phyloP scores from a whole-genome alignment of 2,113 vertebrate species.

The Channa argus region DNA sequence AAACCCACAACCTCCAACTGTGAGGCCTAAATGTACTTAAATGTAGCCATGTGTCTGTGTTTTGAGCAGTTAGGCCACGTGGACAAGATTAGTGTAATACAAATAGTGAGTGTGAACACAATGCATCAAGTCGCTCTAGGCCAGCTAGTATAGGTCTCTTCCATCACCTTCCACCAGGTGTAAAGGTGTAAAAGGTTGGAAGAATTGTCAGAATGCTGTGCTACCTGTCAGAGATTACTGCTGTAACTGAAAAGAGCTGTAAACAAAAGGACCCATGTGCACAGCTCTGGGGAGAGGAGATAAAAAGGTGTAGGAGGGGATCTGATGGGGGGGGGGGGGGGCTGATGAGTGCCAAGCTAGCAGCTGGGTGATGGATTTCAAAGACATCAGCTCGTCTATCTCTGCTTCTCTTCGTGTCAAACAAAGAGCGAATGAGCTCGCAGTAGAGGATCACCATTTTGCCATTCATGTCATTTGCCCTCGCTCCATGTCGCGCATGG shows the following conservation, averaged over 20 bases:
- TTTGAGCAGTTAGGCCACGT: too few relatives aligned
- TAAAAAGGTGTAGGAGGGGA: slow-evolving; percentile 59
- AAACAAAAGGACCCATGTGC: slow-evolving; percentile 69
- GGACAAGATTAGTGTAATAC: too few relatives aligned
- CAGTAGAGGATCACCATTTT: slow-evolving; percentile 28
- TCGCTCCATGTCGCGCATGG: slow-evolving; percentile 37
- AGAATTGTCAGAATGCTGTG: slow-evolving; percentile 20
- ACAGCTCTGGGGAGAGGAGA: slow-evolving; percentile 62
- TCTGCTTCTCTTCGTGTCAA: slow-evolving; percentile 45
- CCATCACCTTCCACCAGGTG: too few relatives aligned
- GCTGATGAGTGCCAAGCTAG: slow-evolving; percentile 59
- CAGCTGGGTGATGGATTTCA: slow-evolving; percentile 72
- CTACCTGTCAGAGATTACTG: slow-evolving; percentile 61
- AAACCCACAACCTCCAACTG: too few relatives aligned
- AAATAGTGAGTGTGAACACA: not conserved
- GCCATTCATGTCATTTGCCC: slow-evolving; percentile 51
- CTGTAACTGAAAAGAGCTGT: slow-evolving; percentile 38
- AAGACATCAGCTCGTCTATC: slow-evolving; percentile 46
- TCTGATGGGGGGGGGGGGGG: slow-evolving; percentile 1
- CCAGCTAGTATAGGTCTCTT: slow-evolving; percentile 8
- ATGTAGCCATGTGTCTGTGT: too few relatives aligned
- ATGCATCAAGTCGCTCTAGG: not conserved
- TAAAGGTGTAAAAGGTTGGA: slow-evolving; percentile 18
- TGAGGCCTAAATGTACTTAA: too few relatives aligned
- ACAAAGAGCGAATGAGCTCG: slow-evolving; percentile 51